Percentiles rank a stretch among this genome's conserved stretches.
Evolutionary conservation across 2,888 invertebrate genomes (phyloP).

Genomic region (Atherix ibis): DNA sequence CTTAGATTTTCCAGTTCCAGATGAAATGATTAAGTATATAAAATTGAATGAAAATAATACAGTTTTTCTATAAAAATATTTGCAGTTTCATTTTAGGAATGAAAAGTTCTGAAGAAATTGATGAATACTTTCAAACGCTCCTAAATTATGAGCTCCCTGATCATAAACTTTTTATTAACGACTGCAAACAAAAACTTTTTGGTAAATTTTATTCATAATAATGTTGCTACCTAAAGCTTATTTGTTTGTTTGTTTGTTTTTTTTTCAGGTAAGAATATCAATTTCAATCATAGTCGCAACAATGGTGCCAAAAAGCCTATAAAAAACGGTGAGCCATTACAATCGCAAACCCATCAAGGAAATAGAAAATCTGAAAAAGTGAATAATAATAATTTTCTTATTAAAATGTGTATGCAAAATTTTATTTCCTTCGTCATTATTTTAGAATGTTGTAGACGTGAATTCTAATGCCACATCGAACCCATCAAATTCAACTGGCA

Average conservation of each 20-base stretch:
- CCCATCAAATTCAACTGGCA: slow-evolving; percentile 4
- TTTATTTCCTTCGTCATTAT: neutral
- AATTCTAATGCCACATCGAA: neutral
- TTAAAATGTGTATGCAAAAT: neutral
- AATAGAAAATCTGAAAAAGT: slow-evolving; percentile 1
- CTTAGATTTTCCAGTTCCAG: slow-evolving; percentile 50
- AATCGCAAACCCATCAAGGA: too few species aligned
- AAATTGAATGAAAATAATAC: neutral
- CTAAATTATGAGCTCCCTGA: slow-evolving; percentile 49
- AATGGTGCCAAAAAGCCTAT: too few species aligned
- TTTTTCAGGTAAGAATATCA: too few species aligned
- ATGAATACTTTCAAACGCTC: slow-evolving; percentile 61
- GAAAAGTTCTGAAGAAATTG: slow-evolving; percentile 51
- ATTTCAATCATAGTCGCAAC: too few species aligned
- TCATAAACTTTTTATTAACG: slow-evolving; percentile 48
- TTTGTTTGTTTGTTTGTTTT: too few species aligned
- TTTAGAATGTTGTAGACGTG: too few species aligned
- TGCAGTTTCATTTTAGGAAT: slow-evolving; percentile 57
- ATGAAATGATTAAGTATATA: slow-evolving; percentile 50
- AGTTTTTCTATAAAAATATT: neutral
- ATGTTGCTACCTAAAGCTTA: too few species aligned
- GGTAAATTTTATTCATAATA: too few species aligned
- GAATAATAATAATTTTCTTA: neutral
- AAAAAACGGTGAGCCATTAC: too few species aligned
- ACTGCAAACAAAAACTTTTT: slow-evolving; percentile 41